These are phyloP conservation scores for Bagarius yarrelli DNA, from an alignment of 2,113 vertebrate genomes.

Conservation along the genomic window DNA sequence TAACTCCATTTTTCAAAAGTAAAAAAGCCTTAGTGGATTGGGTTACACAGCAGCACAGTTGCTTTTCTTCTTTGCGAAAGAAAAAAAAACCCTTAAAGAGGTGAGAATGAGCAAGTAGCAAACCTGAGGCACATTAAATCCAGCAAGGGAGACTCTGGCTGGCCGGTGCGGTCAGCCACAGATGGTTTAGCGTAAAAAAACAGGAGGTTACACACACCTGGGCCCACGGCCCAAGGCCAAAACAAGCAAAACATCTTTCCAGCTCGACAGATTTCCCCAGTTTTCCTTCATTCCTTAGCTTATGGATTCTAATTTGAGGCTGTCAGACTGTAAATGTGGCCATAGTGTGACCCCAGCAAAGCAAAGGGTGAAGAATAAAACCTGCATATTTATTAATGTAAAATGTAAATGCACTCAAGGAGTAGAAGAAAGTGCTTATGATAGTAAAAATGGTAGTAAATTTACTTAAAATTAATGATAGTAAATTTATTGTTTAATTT, in stretches of 20 bases:
- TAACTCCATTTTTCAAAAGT: slow-evolving; percentile 13
- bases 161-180: slow-evolving; percentile 62
- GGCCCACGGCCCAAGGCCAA: slow-evolving; percentile 75
- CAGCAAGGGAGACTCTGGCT: slow-evolving; percentile 63
- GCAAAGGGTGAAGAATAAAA: not conserved
- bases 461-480: too few relatives aligned
- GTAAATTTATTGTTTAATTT: not conserved
- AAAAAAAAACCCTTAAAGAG: slow-evolving; percentile 39
- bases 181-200: slow-evolving; percentile 71
- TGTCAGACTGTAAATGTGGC: slow-evolving; percentile 37
- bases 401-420: slow-evolving; percentile 7
- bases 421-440: not conserved
- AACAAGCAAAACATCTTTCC: slow-evolving; percentile 84
- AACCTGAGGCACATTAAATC: slow-evolving; percentile 47
- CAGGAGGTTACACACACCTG: slow-evolving; percentile 78
- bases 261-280: slow-evolving; percentile 57
- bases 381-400: not conserved
- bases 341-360: slow-evolving; percentile 23
- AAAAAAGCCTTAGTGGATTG: not conserved
- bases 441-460: not conserved
- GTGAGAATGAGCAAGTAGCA: slow-evolving; percentile 43
- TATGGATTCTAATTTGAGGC: slow-evolving; percentile 35
- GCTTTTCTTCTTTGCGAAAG: slow-evolving; percentile 25
- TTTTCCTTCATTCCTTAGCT: not conserved
- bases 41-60: slow-evolving; percentile 15